Percentiles rank a stretch among this genome's conserved stretches.
Conservation (phyloP, 2,888 invertebrate genomes). For the Apomyelois bistriatella region DNA sequence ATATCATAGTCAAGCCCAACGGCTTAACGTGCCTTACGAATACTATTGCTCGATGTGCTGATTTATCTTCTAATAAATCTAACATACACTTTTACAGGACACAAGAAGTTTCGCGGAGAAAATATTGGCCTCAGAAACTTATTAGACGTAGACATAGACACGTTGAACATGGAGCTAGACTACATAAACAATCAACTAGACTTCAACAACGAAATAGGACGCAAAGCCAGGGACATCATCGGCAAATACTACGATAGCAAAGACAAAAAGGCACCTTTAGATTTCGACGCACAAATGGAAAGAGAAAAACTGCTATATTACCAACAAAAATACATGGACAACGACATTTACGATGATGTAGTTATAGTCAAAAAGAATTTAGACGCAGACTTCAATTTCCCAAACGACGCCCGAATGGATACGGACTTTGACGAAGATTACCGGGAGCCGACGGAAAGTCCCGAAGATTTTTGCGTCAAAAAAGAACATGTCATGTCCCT, state of each 20-base stretch:
- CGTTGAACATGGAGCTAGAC: slow-evolving; percentile 64
- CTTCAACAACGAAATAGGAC: slow-evolving; percentile 65
- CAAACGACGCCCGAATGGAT: slow-evolving; percentile 66
- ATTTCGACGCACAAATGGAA: slow-evolving; percentile 77
- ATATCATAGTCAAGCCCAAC: too few species aligned
- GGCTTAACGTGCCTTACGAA: too few species aligned
- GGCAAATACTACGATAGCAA: slow-evolving; percentile 60
- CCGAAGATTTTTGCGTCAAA: slow-evolving; percentile 80
- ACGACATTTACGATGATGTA: slow-evolving; percentile 70
- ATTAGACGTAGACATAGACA: slow-evolving; percentile 62
- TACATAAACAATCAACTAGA: slow-evolving; percentile 69
- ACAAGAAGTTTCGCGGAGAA: slow-evolving; percentile 35
- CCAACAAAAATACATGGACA: slow-evolving; percentile 69
- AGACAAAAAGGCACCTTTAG: slow-evolving; percentile 53
- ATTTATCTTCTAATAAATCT: background rate
- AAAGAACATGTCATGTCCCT: slow-evolving; percentile 87
- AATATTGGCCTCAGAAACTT: slow-evolving; percentile 42
- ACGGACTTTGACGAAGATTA: slow-evolving; percentile 71
- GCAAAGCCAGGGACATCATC: slow-evolving; percentile 68
- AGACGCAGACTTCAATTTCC: slow-evolving; percentile 75
- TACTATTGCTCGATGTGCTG: background rate
- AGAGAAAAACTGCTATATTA: slow-evolving; percentile 70
- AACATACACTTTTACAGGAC: slow-evolving; percentile 14
- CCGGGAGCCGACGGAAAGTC: slow-evolving; percentile 58
- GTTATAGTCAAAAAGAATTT: slow-evolving; percentile 73